Evolutionary conservation across 2,113 vertebrate genomes (phyloP).

Genomic region (Vidua chalybeata): DNA sequence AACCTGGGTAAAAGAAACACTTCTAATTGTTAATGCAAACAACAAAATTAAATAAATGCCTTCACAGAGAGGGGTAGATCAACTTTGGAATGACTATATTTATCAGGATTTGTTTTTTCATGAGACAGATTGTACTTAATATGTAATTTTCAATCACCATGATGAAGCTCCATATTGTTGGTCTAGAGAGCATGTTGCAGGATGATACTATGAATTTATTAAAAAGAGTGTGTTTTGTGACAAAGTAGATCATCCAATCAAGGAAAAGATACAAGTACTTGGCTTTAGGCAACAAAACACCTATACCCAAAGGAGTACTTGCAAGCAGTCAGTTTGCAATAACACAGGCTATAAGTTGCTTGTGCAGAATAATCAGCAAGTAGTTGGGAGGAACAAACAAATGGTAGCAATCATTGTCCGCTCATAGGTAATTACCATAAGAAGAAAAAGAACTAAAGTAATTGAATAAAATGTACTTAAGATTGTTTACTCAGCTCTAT

Average conservation of each 20-base stretch:
- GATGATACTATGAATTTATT: not conserved
- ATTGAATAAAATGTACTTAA: constrained; percentile 47
- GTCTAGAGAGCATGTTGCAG: not conserved
- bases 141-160: not conserved
- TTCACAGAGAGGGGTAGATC: not conserved
- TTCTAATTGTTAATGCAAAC: not conserved
- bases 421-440: constrained; percentile 34
- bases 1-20: not conserved
- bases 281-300: not conserved
- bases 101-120: not conserved
- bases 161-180: not conserved
- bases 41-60: not conserved
- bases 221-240: not conserved
- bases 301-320: not conserved
- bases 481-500: constrained; percentile 46
- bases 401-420: not conserved
- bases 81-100: not conserved
- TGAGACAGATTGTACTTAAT: not conserved
- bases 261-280: not conserved
- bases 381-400: constrained; percentile 39
- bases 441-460: constrained; percentile 41
- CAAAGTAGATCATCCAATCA: constrained; percentile 20
- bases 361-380: constrained; percentile 31
- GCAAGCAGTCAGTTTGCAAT: constrained; percentile 9
- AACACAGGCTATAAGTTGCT: not conserved